Evolutionary conservation across 2,888 invertebrate genomes (phyloP), one percentile per base, ranked within the genome.

Genomic region (Macrophya alboannulata): DNA sequence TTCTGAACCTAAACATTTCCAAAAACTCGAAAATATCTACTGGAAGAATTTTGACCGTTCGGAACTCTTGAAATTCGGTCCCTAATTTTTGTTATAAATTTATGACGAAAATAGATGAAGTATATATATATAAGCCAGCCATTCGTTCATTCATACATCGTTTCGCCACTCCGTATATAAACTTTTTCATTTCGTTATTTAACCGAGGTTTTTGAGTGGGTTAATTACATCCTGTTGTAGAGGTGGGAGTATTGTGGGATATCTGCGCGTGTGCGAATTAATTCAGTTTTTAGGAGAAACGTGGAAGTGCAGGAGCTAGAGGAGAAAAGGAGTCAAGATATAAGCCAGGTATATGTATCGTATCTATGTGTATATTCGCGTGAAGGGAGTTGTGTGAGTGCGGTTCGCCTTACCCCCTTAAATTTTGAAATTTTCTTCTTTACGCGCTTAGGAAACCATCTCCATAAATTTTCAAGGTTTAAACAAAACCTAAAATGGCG

Each of bases 401-500:
- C 45, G 5, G 74, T 12, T 76, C 43, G 21, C 37, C 21, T 43
- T 81, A 43, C 59, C 81, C 81, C 81, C 62, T 81, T 81, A 62
- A 81, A 81, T 81, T 81, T 62, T 40, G 37, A 81, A 81, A 81
- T 81, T 71, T 83, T 83, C 71, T 83, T 83, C 83, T 83, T 83
- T 71, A 71, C 83, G 65, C 65, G 83, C 68, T 71, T 83, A 83
- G 83, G 83, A 83, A 83, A 83, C 83, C 83, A 83, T 83, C 71
- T 65, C 83, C 83, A 83, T 83, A 83, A 83, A 83, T 82, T 43
- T 77, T 17, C n/a, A n/a, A n/a, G 25, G 81, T 81, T 77, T 71
- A 72, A 79, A 72, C 90, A 89, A 90, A 87, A 89, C 86, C 88
- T 87, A 92, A 93, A 93, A 93, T 93, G 92, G 91, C 90, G 90